Evolutionary conservation across 1,140 invertebrate genomes (phyloP).

Genomic region (Aethina tumida): DNA sequence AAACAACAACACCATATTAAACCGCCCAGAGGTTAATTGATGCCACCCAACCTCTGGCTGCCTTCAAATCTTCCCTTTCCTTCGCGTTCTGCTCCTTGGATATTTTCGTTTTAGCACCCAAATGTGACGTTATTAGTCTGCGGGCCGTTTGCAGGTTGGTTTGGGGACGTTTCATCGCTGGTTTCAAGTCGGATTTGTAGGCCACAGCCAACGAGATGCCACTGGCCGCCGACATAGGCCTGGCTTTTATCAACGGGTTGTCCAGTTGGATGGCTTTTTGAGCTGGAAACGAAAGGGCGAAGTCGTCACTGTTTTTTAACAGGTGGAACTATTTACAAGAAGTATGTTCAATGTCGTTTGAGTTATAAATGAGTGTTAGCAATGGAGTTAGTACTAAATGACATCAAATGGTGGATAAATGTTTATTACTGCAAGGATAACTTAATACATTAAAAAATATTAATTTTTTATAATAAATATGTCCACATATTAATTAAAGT

Average conservation of each 20-base stretch:
- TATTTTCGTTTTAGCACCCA: constrained; percentile 29
- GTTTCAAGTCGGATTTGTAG: constrained; percentile 27
- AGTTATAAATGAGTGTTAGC: too few species aligned
- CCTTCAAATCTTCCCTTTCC: constrained; percentile 28
- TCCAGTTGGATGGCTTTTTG: constrained; percentile 28
- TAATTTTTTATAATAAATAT: constrained; percentile 2
- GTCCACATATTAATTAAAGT: too few species aligned
- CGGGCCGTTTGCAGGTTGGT: constrained; percentile 34
- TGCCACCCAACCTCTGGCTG: constrained; percentile 27
- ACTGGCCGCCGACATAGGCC: constrained; percentile 28
- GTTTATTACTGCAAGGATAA: too few species aligned
- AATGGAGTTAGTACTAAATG: too few species aligned
- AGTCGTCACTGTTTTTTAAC: too few species aligned
- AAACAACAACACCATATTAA: constrained; percentile 17
- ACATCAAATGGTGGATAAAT: too few species aligned
- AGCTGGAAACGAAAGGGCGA: constrained; percentile 23
- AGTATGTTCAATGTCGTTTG: too few species aligned
- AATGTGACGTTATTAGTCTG: constrained; percentile 31
- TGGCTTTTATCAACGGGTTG: constrained; percentile 31
- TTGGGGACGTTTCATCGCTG: constrained; percentile 33
- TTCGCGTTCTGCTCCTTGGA: constrained; percentile 29
- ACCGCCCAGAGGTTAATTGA: constrained; percentile 3
- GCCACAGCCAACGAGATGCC: constrained; percentile 22
- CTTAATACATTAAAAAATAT: too few species aligned
- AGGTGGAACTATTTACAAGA: too few species aligned